Evolutionary conservation across 1,140 invertebrate genomes (phyloP), one percentile per base, ranked within the genome.

Genomic region (Orchestia grillus): DNA sequence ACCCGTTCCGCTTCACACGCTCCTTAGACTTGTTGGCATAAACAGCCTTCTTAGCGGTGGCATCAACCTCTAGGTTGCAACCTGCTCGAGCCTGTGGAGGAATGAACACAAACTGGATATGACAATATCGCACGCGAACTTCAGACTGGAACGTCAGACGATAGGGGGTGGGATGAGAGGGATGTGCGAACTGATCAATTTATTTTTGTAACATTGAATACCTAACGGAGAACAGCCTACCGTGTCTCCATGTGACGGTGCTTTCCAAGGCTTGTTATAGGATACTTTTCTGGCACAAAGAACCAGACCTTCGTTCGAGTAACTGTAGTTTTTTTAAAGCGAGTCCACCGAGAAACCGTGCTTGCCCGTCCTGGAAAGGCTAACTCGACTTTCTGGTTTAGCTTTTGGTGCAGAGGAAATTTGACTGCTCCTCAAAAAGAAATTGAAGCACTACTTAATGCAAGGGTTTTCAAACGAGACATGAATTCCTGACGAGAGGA

Each of bases 1-100:
- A 77, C 62, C 62, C 62, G 62, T 77, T 77, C 62, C 62, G 62
- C 62, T 77, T 77, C 62, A 77, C 62, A 77, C 62, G 62, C 62
- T 77, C 11, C 62, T 77, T 77, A 23, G 62, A 28, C 62, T 77
- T 23, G 62, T 28, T 23, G 62, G 62, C 11, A 77, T 77, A 77
- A 77, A 77, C 28, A 3, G 15, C 1, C 11, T 8, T 15, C 62
- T 77, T 77, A 77, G 62, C 28, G 62, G 62, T 77, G 62, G 62
- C 62, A 77, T 77, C 62, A 77, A 77, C 62, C 62, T 77, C 15
- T 36, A 36, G 28, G 28, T 36, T 77, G 62, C 62, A 77, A 36
- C 11, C 62, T 36, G 62, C 28, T 28, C 62, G 36, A 77, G 62
- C 11, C 62, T 36, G 15, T 23, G 62, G 15, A 77, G 15, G 28